Base-by-base conservation (phyloP, 2,797 vertebrate species). In the Cercopithecus neglectus region DNA sequence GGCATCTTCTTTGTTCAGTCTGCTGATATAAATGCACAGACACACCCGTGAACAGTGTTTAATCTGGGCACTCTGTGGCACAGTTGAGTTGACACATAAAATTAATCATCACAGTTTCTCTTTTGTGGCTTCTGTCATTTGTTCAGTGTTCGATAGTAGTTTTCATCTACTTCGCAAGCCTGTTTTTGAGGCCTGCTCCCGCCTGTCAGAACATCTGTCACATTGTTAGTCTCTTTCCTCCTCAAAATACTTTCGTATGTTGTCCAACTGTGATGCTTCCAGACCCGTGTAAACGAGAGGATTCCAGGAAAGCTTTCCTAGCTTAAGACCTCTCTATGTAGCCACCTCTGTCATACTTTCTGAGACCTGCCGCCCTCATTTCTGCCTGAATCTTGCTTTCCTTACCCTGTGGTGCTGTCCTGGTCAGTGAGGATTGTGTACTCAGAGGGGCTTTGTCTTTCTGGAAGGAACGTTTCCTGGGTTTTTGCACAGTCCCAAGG, bases 351-450 rank as follows among this genome's bases (percentile, higher is more conserved):
- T 84, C 2, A 33, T 30, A 3, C 70, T 72, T 82, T 28, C 36
- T 61, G 70, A 86, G 53, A 39, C 55, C n/a, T 82, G 41, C 22
- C 46, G 4, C 33, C 87, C 33, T 22, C 22, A 26, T 59, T 41
- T 57, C 44, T 48, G 36, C 39, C 39, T 80, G 72, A 89, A 46
- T 53, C 41, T 76, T 64, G 10, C 28, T 1, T 80, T 59, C 8
- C 48, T 28, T 33, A 16, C 26, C 10, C 7, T 57, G 0, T 1
- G 12, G 10, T 46, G n/a, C 12, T 0, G 2, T n/a, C 36, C 28
- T 89, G 36, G 48, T 88, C 33, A 46, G 48, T 46, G 57, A 81
- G 24, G 59, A 21, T 89, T 48, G 16, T 64, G 16, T 19, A n/a
- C 85, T 87, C 44, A 36, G 46, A 48, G 8, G 64, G 64, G 39